These are phyloP conservation scores for Pangasius macronema DNA, from an alignment of 2,797 vertebrate species.

Conservation along the genomic window DNA sequence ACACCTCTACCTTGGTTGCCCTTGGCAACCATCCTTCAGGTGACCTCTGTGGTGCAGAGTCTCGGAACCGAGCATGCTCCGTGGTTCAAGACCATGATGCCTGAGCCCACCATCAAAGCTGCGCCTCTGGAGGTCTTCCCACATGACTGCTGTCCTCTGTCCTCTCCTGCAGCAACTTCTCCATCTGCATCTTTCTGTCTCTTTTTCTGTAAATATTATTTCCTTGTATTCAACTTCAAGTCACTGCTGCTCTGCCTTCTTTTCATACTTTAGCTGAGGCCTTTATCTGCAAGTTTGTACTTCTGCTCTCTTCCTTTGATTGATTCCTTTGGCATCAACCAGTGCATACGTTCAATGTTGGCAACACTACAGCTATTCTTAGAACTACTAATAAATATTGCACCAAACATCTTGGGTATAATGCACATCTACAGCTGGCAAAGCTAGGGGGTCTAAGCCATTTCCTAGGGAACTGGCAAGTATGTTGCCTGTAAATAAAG, in stretches of 20 bases:
- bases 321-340: not conserved
- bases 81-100: not conserved
- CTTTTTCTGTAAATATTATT: not conserved
- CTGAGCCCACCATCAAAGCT: conserved; percentile 29
- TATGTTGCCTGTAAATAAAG: not conserved
- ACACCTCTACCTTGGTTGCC: conserved; percentile 47
- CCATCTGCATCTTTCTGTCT: not conserved
- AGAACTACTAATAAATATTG: not conserved
- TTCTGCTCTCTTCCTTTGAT: not conserved
- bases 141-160: not conserved
- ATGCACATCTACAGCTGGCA: not conserved
- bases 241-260: not conserved
- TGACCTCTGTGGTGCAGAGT: conserved; percentile 52
- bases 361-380: not conserved
- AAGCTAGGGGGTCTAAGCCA: not conserved
- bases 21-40: conserved; percentile 48
- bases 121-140: not conserved
- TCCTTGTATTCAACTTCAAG: not conserved
- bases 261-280: not conserved
- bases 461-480: not conserved
- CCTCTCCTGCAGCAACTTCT: not conserved
- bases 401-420: not conserved
- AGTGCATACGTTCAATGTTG: not conserved
- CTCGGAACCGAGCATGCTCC: conserved; percentile 24
- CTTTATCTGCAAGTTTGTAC: not conserved